Conservation (phyloP, 64 coral and sea anemone species). For the Actinia tenebrosa region DNA sequence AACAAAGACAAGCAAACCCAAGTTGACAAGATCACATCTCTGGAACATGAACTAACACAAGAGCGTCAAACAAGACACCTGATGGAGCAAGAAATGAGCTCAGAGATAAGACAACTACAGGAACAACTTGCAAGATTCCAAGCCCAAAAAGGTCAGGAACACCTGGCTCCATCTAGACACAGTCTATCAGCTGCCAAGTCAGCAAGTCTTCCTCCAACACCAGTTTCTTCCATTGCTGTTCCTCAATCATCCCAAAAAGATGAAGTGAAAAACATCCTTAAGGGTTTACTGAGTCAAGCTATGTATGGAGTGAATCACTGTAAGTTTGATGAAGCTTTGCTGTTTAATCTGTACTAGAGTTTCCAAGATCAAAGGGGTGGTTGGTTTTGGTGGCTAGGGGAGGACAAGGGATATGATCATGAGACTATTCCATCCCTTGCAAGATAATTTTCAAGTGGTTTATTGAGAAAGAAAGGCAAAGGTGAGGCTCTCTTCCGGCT, state of each 20-base stretch:
- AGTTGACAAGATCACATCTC: conserved; percentile 36
- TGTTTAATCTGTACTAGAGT: background rate
- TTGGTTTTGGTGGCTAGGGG: no score
- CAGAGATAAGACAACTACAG: conserved; percentile 46
- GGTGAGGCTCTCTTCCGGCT: no score
- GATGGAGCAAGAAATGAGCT: conserved; percentile 51
- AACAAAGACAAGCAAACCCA: conserved; percentile 33
- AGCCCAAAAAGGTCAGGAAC: background rate
- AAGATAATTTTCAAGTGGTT: no score
- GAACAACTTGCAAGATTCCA: conserved; percentile 31
- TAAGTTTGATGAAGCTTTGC: background rate
- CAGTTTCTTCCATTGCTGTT: background rate
- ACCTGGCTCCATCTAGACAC: background rate
- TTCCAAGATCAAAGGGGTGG: background rate
- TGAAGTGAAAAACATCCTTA: conserved; percentile 22
- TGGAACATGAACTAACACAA: conserved; percentile 46
- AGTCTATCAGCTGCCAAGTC: background rate
- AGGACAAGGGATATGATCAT: no score
- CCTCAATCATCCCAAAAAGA: conserved; percentile 8
- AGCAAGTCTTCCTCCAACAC: background rate
- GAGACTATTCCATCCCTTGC: no score
- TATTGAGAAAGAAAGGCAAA: no score
- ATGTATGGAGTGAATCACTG: background rate
- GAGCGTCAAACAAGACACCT: conserved; percentile 30
- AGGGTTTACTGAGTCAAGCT: conserved; percentile 14